Evolutionary conservation across 1,140 invertebrate genomes (phyloP).

Genomic region (Brachionus koreanus): DNA sequence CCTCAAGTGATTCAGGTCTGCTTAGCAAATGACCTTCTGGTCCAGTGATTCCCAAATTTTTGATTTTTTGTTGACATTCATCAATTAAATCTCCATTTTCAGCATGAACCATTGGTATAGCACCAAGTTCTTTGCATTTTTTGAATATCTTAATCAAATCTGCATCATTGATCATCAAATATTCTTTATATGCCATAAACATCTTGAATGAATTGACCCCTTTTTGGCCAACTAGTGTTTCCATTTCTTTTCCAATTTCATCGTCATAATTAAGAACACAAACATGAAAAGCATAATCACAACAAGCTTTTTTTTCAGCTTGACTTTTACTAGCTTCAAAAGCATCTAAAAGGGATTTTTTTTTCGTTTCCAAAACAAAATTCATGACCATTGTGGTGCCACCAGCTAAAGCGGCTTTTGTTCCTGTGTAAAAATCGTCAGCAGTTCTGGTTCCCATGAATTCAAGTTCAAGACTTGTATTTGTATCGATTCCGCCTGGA

Average conservation of each 20-base stretch:
- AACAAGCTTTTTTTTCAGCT: conserved; percentile 93
- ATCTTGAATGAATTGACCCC: conserved; percentile 90
- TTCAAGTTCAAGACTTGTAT: conserved; percentile 79
- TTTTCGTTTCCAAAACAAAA: conserved; percentile 46
- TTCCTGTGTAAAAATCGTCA: conserved; percentile 85
- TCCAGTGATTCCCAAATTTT: conserved; percentile 78
- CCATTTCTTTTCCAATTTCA: conserved; percentile 63
- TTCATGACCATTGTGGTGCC: conserved; percentile 83
- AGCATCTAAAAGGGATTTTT: conserved; percentile 69
- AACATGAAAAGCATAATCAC: conserved; percentile 91
- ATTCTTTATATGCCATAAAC: conserved; percentile 91
- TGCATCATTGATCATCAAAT: conserved; percentile 79
- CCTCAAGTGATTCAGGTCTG: conserved; percentile 91
- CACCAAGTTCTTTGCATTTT: conserved; percentile 68
- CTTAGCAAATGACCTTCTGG: conserved; percentile 93
- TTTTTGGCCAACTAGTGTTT: conserved; percentile 60
- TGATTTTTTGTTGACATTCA: conserved; percentile 71
- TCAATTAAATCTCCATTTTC: conserved; percentile 92
- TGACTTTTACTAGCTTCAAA: conserved; percentile 82
- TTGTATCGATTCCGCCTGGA: conserved; percentile 80
- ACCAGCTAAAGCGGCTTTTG: conserved; percentile 79
- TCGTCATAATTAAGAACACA: conserved; percentile 83
- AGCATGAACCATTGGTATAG: conserved; percentile 87
- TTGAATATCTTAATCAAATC: conserved; percentile 81
- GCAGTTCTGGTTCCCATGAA: conserved; percentile 75